Percentiles rank a stretch among this genome's conserved stretches.
Conservation (phyloP, 2,888 invertebrate genomes). For the Ectobius pallidus region DNA sequence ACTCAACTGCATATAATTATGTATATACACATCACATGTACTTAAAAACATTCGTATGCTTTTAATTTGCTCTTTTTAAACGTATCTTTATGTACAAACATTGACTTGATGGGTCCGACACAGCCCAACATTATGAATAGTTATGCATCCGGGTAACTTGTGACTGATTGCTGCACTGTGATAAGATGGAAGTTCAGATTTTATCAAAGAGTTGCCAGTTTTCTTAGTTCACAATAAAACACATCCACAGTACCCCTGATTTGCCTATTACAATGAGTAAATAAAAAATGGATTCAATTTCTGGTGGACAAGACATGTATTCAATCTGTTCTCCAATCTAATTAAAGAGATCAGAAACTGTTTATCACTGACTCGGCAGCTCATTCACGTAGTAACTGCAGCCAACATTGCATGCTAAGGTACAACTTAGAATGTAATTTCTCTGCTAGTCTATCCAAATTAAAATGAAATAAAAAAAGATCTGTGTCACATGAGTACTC, state of each 20-base stretch:
- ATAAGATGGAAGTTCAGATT: not conserved
- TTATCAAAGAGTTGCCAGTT: not conserved
- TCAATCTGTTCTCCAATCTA: not conserved
- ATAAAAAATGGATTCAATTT: not conserved
- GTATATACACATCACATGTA: slow-evolving; percentile 42
- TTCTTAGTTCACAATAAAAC: not conserved
- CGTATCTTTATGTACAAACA: slow-evolving; percentile 39
- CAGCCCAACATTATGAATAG: not conserved
- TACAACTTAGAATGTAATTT: not conserved
- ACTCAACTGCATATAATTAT: slow-evolving; percentile 43
- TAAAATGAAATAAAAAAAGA: slow-evolving; percentile 25
- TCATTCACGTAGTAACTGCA: slow-evolving; percentile 2
- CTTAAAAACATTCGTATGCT: slow-evolving; percentile 40
- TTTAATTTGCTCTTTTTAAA: too few species aligned
- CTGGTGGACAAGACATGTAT: not conserved
- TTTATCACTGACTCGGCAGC: slow-evolving; percentile 11
- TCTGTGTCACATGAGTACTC: not conserved
- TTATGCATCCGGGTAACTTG: slow-evolving; percentile 29
- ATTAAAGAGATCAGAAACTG: slow-evolving; percentile 1
- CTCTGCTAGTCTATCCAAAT: slow-evolving; percentile 2
- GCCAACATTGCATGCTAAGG: not conserved
- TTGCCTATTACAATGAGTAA: not conserved
- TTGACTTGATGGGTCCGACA: slow-evolving; percentile 27
- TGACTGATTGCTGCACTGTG: slow-evolving; percentile 20
- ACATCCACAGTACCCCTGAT: not conserved